Evolutionary conservation across 2,113 vertebrate genomes (phyloP), one percentile per base, ranked within the genome.

Genomic region (Xyrauchen texanus): DNA sequence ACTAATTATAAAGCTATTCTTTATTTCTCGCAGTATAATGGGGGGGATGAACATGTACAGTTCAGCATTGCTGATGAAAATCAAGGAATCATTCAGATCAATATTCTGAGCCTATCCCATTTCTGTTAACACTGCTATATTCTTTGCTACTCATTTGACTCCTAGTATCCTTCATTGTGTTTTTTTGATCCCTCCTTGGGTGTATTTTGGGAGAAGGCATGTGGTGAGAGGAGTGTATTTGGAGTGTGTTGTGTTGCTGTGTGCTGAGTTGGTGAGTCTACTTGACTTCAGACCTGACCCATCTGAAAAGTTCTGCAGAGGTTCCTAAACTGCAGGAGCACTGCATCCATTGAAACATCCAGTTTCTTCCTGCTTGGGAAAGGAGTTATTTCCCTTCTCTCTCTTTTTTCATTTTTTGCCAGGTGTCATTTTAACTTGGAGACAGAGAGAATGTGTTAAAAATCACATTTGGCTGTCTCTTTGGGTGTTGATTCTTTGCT

Each of bases 231-330:
- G 21, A 34, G 21, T 34, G 21, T 34, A 34, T 34, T 34, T 34
- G 9, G 44, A 62, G 72, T 46, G 61, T 47, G 1, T 68, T 55
- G 68, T 21, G 58, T 42, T 8, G 44, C n/a, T 52, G 63, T 76
- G 72, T 58, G 53, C 66, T 71, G 69, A 70, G 69, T 44, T 83
- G 71, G 74, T 45, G 78, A 64, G 49, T 42, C 63, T 74, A 12
- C 42, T 76, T 70, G 76, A 88, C 85, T 81, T 87, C 86, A 80
- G 83, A 73, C 79, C 71, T 79, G 80, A 70, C 13, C 68, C 66
- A 58, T 16, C 12, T 15, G 15, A 46, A 68, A 82, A 68, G 66
- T 80, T 79, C 82, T 80, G 78, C 1, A 5, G 84, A 79, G 78
- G 74, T 65, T 44, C 55, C 21, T 53, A 9, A 53, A 57, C 46